A percentile compares a stretch with the other conserved stretches of the same genome.
Conservation (phyloP, 2,113 vertebrate species). For the Mus musculus region DNA sequence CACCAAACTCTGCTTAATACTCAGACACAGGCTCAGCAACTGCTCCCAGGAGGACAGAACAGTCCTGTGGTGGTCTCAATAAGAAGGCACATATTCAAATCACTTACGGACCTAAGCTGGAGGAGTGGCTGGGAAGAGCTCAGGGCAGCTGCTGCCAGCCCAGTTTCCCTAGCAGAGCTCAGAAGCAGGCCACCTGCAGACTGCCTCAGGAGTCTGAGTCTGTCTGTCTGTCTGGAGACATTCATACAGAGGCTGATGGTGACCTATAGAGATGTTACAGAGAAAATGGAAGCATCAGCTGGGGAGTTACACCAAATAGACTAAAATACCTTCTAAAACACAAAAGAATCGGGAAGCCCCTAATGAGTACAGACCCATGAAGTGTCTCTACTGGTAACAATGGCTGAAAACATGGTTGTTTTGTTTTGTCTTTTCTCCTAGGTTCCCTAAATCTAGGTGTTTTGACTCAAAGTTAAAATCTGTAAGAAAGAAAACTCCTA, state of each 20-base stretch:
- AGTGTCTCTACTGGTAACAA: slow-evolving; percentile 27
- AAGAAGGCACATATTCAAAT: neutral
- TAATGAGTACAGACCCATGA: neutral
- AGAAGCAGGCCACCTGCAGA: neutral
- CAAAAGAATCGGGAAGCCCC: neutral
- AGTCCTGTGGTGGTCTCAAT: neutral
- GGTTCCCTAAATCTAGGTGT: slow-evolving; percentile 51
- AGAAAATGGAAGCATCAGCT: neutral
- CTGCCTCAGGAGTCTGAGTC: neutral
- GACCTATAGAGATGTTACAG: neutral
- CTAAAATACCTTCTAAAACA: neutral
- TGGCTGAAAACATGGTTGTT: slow-evolving; percentile 35
- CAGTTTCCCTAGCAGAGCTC: neutral
- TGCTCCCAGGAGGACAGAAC: neutral
- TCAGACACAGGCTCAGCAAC: neutral
- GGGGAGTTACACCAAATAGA: neutral
- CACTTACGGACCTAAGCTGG: neutral
- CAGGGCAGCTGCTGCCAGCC: neutral
- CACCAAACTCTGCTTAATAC: neutral
- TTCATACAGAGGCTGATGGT: neutral
- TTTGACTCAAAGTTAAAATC: slow-evolving; percentile 42
- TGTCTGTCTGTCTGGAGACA: neutral
- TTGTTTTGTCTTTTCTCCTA: neutral
- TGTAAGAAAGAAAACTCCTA: slow-evolving; percentile 18
- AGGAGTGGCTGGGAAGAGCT: neutral